Percentiles rank a stretch among this genome's conserved stretches.
Evolutionary conservation across 2,888 invertebrate genomes (phyloP).

Genomic region (Furcula furcula): DNA sequence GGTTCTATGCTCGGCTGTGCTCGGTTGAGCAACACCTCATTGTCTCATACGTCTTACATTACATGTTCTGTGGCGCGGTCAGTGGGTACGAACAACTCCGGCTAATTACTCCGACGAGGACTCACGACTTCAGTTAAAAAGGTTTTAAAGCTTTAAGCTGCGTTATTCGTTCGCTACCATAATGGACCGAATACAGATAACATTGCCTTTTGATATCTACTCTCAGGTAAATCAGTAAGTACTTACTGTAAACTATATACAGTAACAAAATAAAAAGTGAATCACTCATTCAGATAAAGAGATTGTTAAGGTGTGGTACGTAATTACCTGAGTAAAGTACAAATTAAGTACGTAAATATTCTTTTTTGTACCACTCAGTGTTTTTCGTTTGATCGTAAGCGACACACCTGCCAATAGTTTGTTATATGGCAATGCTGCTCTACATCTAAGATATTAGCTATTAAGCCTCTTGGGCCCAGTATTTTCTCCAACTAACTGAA

Average conservation of each 20-base stretch:
- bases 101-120: slow-evolving; percentile 71
- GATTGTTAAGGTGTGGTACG: background rate
- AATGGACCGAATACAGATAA: slow-evolving; percentile 76
- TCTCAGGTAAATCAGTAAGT: too few relatives aligned
- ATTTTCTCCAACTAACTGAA: too few relatives aligned
- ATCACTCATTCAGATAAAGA: background rate
- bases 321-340: too few relatives aligned
- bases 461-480: too few relatives aligned
- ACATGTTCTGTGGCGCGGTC: slow-evolving; percentile 42
- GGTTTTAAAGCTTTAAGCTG: slow-evolving; percentile 76
- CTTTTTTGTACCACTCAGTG: too few relatives aligned
- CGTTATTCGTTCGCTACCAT: slow-evolving; percentile 70
- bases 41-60: slow-evolving; percentile 27
- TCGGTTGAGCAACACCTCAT: slow-evolving; percentile 11
- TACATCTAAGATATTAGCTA: too few relatives aligned
- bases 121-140: slow-evolving; percentile 78
- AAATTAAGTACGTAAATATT: too few relatives aligned
- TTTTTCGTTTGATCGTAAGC: too few relatives aligned
- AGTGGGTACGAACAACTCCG: slow-evolving; percentile 55
- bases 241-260: slow-evolving; percentile 8
- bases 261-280: background rate
- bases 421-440: too few relatives aligned
- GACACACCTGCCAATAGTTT: too few relatives aligned
- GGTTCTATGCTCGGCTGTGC: slow-evolving; percentile 1
- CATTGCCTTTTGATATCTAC: slow-evolving; percentile 50